Conservation (phyloP, 2,797 vertebrate species). For the Pseudopleuronectes americanus region DNA sequence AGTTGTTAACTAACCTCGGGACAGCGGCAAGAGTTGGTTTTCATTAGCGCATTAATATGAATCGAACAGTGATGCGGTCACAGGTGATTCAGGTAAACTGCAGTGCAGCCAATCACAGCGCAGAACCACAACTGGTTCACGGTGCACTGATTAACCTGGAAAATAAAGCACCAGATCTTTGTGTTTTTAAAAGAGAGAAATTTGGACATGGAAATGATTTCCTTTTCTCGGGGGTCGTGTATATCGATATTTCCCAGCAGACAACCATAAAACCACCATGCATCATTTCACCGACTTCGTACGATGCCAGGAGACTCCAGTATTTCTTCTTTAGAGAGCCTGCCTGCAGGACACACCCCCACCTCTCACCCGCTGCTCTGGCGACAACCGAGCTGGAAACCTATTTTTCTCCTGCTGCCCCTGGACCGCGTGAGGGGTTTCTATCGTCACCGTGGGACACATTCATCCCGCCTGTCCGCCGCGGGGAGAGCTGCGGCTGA, state of each 20-base stretch:
- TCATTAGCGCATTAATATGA: conserved; percentile 20
- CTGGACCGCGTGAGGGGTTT: conserved; percentile 38
- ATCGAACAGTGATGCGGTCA: conserved; percentile 21
- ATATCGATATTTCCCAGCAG: conserved; percentile 2
- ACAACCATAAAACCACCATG: conserved; percentile 15
- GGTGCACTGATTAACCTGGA: neutral
- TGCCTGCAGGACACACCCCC: conserved; percentile 31
- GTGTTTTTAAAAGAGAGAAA: neutral
- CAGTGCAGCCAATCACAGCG: conserved; percentile 16
- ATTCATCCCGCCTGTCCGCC: conserved; percentile 62
- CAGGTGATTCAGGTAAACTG: conserved; percentile 21
- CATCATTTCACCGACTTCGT: conserved; percentile 39
- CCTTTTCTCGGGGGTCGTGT: neutral
- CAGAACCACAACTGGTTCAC: neutral
- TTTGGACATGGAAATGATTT: too few relatives aligned
- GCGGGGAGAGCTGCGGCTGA: conserved; percentile 49
- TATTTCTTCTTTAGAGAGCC: conserved; percentile 46
- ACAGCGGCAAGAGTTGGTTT: neutral
- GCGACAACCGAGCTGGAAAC: conserved; percentile 48
- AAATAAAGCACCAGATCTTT: neutral
- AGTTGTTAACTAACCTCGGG: neutral
- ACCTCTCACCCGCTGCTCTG: conserved; percentile 23
- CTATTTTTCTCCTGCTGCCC: neutral
- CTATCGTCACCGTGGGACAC: conserved; percentile 58
- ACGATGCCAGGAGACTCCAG: conserved; percentile 19